Evolutionary conservation across 2,888 invertebrate genomes (phyloP).

Genomic region (Oxystoma pomonae): DNA sequence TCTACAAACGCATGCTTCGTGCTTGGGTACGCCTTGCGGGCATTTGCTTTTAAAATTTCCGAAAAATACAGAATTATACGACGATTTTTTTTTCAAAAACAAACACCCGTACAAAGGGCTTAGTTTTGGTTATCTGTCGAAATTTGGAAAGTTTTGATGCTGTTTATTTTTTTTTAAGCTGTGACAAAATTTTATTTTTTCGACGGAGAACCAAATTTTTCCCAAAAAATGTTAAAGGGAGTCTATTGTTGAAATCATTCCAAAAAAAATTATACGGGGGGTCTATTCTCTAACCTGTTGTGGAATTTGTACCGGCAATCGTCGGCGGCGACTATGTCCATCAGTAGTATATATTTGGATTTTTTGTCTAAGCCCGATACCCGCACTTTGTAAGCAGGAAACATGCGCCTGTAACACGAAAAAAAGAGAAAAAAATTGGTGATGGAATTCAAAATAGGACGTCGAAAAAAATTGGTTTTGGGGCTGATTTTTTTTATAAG

Average conservation of each 20-base stretch:
- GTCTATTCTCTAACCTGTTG: conserved; percentile 66
- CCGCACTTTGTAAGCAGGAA: conserved; percentile 96
- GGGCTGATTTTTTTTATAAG: not conserved
- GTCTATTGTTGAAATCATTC: not conserved
- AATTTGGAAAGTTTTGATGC: too few relatives aligned
- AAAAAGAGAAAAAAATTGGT: conserved; percentile 22
- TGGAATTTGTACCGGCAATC: conserved; percentile 94
- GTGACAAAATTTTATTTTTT: too few relatives aligned
- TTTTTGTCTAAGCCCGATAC: conserved; percentile 95
- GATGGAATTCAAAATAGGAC: conserved; percentile 11
- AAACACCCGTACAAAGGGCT: conserved; percentile 36
- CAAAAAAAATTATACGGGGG: not conserved
- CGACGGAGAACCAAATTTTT: not conserved
- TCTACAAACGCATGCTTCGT: conserved; percentile 61
- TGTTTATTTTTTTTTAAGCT: not conserved
- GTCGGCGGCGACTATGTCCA: conserved; percentile 96
- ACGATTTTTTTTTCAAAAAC: conserved; percentile 30
- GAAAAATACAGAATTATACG: not conserved
- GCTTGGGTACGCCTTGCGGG: conserved; percentile 51
- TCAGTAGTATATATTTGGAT: conserved; percentile 94
- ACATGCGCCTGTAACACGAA: conserved; percentile 85
- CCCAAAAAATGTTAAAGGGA: not conserved
- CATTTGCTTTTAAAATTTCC: conserved; percentile 42
- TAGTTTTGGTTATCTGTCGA: too few relatives aligned
- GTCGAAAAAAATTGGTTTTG: not conserved